Base-by-base conservation (phyloP, 2,113 vertebrate species). In the Paracanthobrama guichenoti region DNA sequence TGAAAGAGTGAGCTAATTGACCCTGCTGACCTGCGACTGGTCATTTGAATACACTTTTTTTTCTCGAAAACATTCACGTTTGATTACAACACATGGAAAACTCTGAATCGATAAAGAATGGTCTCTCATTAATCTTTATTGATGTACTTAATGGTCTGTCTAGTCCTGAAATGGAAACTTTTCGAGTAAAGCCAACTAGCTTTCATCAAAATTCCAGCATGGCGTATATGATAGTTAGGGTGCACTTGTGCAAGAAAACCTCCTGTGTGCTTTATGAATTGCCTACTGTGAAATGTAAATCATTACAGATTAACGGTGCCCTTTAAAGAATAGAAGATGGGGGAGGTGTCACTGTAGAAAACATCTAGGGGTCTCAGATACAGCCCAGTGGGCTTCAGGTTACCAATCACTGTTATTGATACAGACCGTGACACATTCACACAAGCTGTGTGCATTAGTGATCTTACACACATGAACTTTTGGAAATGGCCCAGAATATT, bases 1-100 rank as follows among this genome's bases (percentile, higher is more conserved):
- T 46, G 79, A 81, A 53, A 46, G 16, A 28, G 39, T 67, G 8
- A 64, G 62, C 46, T 69, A 39, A 81, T 35, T 69, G 79, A 81
- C 24, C 62, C 8, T 35, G n/a, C 8, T 71, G 16, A 48, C 57
- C 20, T 62, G 76, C 0, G 11, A 35, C 69, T 84, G 81, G 67
- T 74, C 81, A 83, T 83, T 86, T 73, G 57, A 83, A 81, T 71
- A 59, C 31, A 46, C 18, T 46, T 50, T 55, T 62, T 84, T 69
- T 46, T 75, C 79, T 73, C 46, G 2, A 24, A 62, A 59, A 75
- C 24, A 81, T 67, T 80, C n/a, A 77, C 11, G 48, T 74, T 59
- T 42, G 35, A 78, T 57, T 78, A n/a, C 39, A 67, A 50, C 42
- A 14, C 3, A 13, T 72, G 67, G 26, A 50, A 75, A 83, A 16